phyloP scores from a whole-genome alignment of 2,797 vertebrate genomes.

The Acanthiza pusilla region DNA sequence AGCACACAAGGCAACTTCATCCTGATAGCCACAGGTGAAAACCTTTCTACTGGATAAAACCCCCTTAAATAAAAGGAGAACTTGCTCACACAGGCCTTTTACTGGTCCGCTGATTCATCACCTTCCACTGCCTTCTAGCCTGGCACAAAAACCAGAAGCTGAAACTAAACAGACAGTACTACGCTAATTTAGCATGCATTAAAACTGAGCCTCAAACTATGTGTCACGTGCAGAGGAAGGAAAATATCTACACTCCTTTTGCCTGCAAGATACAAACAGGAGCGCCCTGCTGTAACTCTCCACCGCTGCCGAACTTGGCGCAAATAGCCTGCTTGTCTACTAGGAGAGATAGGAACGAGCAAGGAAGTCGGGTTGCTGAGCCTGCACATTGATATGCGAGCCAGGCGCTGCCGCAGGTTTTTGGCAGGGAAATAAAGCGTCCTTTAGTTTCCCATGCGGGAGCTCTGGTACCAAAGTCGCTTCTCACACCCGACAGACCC shows the following conservation, averaged over 20 bases:
- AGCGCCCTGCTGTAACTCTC: background rate
- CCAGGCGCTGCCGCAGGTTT: background rate
- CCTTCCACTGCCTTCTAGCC: background rate
- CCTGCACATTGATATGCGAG: background rate
- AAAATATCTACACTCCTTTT: background rate
- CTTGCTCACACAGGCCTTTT: background rate
- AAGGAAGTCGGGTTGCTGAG: background rate
- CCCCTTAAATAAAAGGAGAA: background rate
- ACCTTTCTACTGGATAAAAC: background rate
- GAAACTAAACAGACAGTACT: background rate
- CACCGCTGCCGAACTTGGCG: background rate
- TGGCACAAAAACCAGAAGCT: background rate
- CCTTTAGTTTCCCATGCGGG: rapidly evolving
- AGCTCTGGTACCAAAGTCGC: background rate
- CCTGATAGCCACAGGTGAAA: background rate
- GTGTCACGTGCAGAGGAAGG: background rate
- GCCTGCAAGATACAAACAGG: background rate
- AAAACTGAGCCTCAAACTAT: background rate
- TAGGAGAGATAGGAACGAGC: background rate
- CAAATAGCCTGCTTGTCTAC: background rate
- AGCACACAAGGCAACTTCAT: background rate
- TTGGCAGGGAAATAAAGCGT: background rate
- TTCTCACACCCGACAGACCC: background rate
- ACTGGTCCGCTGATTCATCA: background rate
- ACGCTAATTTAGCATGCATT: background rate